Percentiles rank a stretch among this genome's conserved stretches.
These are phyloP conservation scores for Papilio polyxenes DNA, from an alignment of 1,140 invertebrate species.

Conservation along the genomic window DNA sequence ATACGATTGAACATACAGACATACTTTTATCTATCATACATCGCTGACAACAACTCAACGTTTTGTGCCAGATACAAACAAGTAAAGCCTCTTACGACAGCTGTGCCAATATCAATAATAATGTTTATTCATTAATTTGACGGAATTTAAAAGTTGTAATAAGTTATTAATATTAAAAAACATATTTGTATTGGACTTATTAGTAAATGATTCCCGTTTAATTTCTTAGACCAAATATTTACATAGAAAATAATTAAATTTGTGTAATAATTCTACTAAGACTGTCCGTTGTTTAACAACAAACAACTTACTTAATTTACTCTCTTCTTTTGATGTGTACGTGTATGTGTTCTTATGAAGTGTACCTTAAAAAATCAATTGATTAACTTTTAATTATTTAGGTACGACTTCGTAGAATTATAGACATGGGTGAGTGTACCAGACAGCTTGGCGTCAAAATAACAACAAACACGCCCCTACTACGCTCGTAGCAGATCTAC, in stretches of 20 bases:
- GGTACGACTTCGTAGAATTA: not conserved
- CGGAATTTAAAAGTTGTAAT: too few species aligned
- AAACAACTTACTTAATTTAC: not conserved
- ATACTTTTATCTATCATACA: constrained; percentile 24
- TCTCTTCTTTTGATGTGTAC: not conserved
- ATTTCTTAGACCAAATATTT: too few species aligned
- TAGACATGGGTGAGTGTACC: constrained; percentile 28
- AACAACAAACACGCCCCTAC: constrained; percentile 42
- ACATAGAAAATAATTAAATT: not conserved
- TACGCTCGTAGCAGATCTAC: constrained; percentile 51
- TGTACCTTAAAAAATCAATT: not conserved
- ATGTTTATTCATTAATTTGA: not conserved
- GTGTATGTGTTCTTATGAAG: not conserved
- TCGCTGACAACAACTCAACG: not conserved
- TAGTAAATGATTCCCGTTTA: too few species aligned
- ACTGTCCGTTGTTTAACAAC: not conserved
- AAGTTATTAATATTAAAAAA: too few species aligned
- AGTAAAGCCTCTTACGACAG: not conserved
- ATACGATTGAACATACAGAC: not conserved
- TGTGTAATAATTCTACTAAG: not conserved
- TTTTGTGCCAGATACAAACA: not conserved
- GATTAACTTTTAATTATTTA: not conserved
- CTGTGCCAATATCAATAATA: not conserved
- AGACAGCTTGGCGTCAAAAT: constrained; percentile 39
- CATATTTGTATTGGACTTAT: too few species aligned